Percentiles rank a stretch among this genome's conserved stretches.
phyloP scores from a whole-genome alignment of 2,888 invertebrate genomes.

The Watsonalla binaria region DNA sequence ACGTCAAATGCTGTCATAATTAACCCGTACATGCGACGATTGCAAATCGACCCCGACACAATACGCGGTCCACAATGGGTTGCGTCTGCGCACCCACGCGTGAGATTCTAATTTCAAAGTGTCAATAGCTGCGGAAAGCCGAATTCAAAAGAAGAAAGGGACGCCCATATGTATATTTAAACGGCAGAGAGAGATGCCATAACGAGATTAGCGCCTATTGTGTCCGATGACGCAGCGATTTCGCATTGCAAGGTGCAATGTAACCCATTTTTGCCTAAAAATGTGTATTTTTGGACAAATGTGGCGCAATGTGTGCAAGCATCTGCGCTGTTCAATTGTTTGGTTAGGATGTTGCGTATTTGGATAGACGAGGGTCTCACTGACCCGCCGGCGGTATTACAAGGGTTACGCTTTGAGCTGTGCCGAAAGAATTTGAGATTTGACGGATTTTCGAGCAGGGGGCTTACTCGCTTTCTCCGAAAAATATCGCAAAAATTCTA shows the following conservation, averaged over 20 bases:
- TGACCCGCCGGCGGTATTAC: constrained; percentile 44
- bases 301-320: constrained; percentile 63
- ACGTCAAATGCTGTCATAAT: constrained; percentile 26
- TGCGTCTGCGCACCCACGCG: constrained; percentile 69
- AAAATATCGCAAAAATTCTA: no score
- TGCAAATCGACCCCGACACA: constrained; percentile 42
- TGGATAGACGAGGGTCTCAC: constrained; percentile 32
- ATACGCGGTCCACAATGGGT: constrained; percentile 54
- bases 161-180: constrained; percentile 19
- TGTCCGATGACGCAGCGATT: constrained; percentile 54
- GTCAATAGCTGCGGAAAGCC: constrained; percentile 65
- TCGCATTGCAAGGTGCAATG: constrained; percentile 63
- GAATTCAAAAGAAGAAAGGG: constrained; percentile 46
- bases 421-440: constrained; percentile 37
- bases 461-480: no score
- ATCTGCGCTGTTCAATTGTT: constrained; percentile 63
- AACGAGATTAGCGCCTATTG: constrained; percentile 59
- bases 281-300: constrained; percentile 47
- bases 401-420: constrained; percentile 56
- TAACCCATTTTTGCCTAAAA: constrained; percentile 72
- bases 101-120: constrained; percentile 69
- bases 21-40: constrained; percentile 42
- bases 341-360: constrained; percentile 61
- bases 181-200: constrained; percentile 35
- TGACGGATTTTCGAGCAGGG: not conserved